These are phyloP conservation scores for Sinopyrophorus schimmeli DNA, from an alignment of 2,888 invertebrate genomes.

Conservation along the genomic window DNA sequence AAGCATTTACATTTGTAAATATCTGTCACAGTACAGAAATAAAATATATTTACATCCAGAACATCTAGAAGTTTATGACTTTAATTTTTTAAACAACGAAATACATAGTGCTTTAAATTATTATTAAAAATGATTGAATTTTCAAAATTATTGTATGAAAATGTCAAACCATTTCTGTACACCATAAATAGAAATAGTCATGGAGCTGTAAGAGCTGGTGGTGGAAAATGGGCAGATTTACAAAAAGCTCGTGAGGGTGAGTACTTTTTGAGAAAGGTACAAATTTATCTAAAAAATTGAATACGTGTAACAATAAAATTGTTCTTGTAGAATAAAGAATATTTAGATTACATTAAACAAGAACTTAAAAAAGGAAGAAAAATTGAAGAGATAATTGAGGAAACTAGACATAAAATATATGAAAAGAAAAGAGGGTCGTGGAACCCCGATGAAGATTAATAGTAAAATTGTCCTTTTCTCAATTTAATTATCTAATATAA, in stretches of 20 bases:
- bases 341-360: conserved; percentile 13
- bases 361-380: conserved; percentile 19
- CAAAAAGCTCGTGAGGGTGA: conserved; percentile 33
- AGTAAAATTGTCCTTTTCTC: too few relatives aligned
- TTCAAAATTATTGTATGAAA: conserved; percentile 11
- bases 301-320: neutral
- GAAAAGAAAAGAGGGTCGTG: neutral
- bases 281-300: neutral
- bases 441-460: neutral
- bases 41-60: too few relatives aligned
- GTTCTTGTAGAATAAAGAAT: conserved; percentile 11
- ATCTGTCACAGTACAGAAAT: too few relatives aligned
- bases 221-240: conserved; percentile 26
- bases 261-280: conserved; percentile 34
- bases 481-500: too few relatives aligned
- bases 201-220: conserved; percentile 11
- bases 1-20: too few relatives aligned
- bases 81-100: too few relatives aligned
- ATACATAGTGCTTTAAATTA: neutral
- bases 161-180: neutral
- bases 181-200: neutral
- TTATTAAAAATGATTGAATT: too few relatives aligned
- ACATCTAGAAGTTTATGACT: too few relatives aligned
- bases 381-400: conserved; percentile 19
- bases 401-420: neutral